Evolutionary conservation across 1,140 invertebrate genomes (phyloP), one percentile per base, ranked within the genome.

Genomic region (Homarus americanus): DNA sequence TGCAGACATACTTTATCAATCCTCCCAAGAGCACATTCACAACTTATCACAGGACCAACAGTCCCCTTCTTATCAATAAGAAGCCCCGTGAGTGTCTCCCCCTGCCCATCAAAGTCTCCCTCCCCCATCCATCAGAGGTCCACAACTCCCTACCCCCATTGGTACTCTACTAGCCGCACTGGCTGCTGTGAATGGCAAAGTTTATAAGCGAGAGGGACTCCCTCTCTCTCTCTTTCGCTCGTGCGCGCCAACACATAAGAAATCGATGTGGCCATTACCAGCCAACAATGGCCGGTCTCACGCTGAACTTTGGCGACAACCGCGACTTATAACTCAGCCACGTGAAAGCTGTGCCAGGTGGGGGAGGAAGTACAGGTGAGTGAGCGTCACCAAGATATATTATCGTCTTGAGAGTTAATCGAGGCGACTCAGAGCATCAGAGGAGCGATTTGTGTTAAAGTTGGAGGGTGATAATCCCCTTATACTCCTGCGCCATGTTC

Each of bases 171-270:
- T 69, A 28, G n/a, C 24, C 12, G 63, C 63, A 32, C 9, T 69
- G 28, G n/a, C 63, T 32, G 63, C 4, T 69, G 63, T 69, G 63
- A 69, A 69, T 69, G 63, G n/a, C n/a, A 34, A 10, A 32, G 28
- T 69, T 4, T 34, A 32, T 32, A 32, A 24, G 58, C 12, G 58
- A 24, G 58, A 63, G 34, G 24, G 40, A 17, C 34, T 41, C 38
- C 40, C 80, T 69, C 38, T 38, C 58, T 83, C 69, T 82, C 40
- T 73, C 58, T 38, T 40, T 69, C 53, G 28, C 53, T 66, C n/a
- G n/a, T n/a, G n/a, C n/a, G n/a, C n/a, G n/a, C 66, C 1, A 12
- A 84, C 63, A 84, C 82, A 84, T 38, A 69, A 20, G 28, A 28
- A 53, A 41, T 44, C 78, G 41, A 32, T 44, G 40, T 10, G 0